Evolutionary conservation across 2,888 invertebrate species (phyloP), one percentile per base, ranked within the genome.

Genomic region (Strigamia maritima): DNA sequence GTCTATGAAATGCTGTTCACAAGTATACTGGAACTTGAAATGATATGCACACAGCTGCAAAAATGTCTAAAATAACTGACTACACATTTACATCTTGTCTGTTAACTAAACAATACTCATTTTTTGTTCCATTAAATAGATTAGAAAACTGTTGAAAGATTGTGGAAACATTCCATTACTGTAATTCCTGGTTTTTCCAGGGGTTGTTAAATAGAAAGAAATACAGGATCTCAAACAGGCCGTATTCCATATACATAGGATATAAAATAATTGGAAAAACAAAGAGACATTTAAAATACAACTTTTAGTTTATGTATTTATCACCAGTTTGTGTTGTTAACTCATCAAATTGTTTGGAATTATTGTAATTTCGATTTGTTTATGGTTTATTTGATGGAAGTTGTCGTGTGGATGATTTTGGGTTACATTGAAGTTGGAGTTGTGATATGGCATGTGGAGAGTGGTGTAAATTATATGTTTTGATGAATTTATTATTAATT

Each of bases 81-180:
- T 38, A 44, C 44, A 44, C 44, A 12, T 44, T 14, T 16, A 44
- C 44, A 44, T 14, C 31, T 35, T 3, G 16, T 16, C 16, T 1
- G n/a, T 2, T 44, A 44, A 44, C 16, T 44, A 44, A 44, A 44
- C n/a, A 44, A 44, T 44, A 44, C 44, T 44, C 44, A 44, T 4
- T 44, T 38, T n/a, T 44, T 44, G n/a, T 16, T 44, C 1, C 8
- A 65, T 65, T 65, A 24, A 65, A 22, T 65, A 2, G 19, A 65
- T 24, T 65, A 65, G 24, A 65, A 65, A 24, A 65, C 60, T n/a
- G 60, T 24, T 65, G 19, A 22, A 65, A 65, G 22, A 22, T 65
- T 22, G 22, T 65, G 60, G 60, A 65, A 65, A 65, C 60, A 65
- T 65, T 65, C 60, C 60, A 65, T 65, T 65, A 65, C 60, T 65